Conservation (phyloP, 2,797 vertebrate species). For the Chelmon rostratus region DNA sequence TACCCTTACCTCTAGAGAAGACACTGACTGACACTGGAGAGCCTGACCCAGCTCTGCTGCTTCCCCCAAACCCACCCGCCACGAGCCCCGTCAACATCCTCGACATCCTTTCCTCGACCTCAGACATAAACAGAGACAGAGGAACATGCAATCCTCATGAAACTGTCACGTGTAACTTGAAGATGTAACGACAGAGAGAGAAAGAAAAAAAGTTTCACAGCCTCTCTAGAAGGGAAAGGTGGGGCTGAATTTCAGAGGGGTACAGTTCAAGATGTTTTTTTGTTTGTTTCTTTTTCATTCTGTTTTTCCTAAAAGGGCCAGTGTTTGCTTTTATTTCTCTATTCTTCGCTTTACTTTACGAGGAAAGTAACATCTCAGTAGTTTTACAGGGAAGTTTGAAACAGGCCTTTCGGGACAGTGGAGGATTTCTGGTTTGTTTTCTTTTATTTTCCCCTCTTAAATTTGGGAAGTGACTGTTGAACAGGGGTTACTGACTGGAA, state of each 20-base stretch:
- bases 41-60: conserved; percentile 80
- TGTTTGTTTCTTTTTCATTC: conserved; percentile 59
- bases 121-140: conserved; percentile 79
- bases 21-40: conserved; percentile 86
- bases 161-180: conserved; percentile 85
- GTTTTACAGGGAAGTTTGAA: conserved; percentile 70
- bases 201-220: conserved; percentile 60
- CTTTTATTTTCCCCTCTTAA: conserved; percentile 68
- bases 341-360: conserved; percentile 56
- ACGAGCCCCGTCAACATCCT: conserved; percentile 42
- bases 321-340: conserved; percentile 70
- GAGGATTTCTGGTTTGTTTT: conserved; percentile 72
- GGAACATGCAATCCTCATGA: conserved; percentile 81
- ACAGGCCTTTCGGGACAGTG: conserved; percentile 72
- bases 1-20: conserved; percentile 97
- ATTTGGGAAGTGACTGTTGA: conserved; percentile 81
- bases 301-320: conserved; percentile 79
- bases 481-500: conserved; percentile 83
- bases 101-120: conserved; percentile 71
- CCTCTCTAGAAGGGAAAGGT: conserved; percentile 70
- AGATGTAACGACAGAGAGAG: conserved; percentile 78
- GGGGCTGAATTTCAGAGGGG: conserved; percentile 71
- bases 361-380: conserved; percentile 59
- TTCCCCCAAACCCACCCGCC: conserved; percentile 49
- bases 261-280: conserved; percentile 67